Percentiles rank a stretch among this genome's conserved stretches.
phyloP scores from a whole-genome alignment of 2,113 vertebrate genomes.

The Mungos mungo region DNA sequence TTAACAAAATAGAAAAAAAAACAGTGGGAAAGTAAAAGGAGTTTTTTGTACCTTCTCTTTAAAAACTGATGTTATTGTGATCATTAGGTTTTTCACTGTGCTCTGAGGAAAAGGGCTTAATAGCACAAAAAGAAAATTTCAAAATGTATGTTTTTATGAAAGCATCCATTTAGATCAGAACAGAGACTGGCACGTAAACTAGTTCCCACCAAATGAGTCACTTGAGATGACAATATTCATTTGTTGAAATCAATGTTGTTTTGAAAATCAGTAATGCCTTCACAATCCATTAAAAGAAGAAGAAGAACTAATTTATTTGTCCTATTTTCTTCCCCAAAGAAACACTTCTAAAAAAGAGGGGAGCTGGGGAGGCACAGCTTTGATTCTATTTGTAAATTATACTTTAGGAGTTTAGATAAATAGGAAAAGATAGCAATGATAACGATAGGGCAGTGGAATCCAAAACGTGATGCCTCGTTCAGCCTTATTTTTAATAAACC shows the following conservation, averaged over 20 bases:
- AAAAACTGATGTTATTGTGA: neutral
- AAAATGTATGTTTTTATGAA: slow-evolving; percentile 18
- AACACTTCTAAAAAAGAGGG: neutral
- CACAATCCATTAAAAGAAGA: neutral
- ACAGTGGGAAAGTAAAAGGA: neutral
- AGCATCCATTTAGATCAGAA: neutral
- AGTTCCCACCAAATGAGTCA: neutral
- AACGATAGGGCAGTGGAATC: neutral
- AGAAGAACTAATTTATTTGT: neutral
- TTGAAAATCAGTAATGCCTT: neutral
- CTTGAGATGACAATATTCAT: neutral
- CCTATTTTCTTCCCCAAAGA: neutral
- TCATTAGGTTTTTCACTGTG: neutral
- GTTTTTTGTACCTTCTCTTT: neutral
- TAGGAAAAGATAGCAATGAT: neutral
- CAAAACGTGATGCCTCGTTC: neutral
- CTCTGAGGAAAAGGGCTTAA: neutral
- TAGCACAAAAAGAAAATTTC: neutral
- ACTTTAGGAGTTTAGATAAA: neutral
- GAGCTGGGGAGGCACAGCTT: fast-evolving
- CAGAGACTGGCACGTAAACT: neutral
- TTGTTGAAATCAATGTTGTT: neutral
- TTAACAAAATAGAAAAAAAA: neutral
- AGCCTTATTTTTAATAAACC: neutral
- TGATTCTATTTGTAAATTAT: neutral